These are phyloP conservation scores for Caenorhabditis plicata DNA, from an alignment of 2,888 invertebrate genomes.

Conservation along the genomic window DNA sequence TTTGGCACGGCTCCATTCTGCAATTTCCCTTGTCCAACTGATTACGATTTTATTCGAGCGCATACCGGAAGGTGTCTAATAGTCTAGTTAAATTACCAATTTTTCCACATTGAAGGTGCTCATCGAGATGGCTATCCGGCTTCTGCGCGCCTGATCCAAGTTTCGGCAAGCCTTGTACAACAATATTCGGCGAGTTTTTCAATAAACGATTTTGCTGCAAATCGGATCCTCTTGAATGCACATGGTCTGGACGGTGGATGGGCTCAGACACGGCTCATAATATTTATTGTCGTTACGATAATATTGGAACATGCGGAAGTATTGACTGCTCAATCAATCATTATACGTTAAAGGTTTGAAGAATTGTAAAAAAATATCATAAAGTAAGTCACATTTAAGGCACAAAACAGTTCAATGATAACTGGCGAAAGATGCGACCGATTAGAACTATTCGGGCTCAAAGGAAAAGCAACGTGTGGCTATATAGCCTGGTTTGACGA, in stretches of 20 bases:
- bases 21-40: slow-evolving; percentile 58
- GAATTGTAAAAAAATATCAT: too few relatives aligned
- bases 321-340: slow-evolving; percentile 60
- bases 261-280: slow-evolving; percentile 61
- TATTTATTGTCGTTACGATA: slow-evolving; percentile 58
- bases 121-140: slow-evolving; percentile 53
- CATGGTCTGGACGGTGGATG: slow-evolving; percentile 63
- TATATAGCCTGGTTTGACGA: slow-evolving; percentile 62
- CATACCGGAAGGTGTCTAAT: slow-evolving; percentile 48
- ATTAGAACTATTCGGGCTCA: slow-evolving; percentile 51
- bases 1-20: slow-evolving; percentile 62
- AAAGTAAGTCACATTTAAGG: slow-evolving; percentile 33
- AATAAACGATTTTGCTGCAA: slow-evolving; percentile 61
- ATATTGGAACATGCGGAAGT: slow-evolving; percentile 50
- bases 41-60: slow-evolving; percentile 56
- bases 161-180: slow-evolving; percentile 61
- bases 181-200: slow-evolving; percentile 56
- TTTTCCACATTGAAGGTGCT: slow-evolving; percentile 36
- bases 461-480: slow-evolving; percentile 59
- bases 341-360: slow-evolving; percentile 24
- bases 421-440: slow-evolving; percentile 54
- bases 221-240: slow-evolving; percentile 57
- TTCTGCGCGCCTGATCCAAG: slow-evolving; percentile 56
- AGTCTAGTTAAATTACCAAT: neutral
- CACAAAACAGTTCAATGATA: slow-evolving; percentile 45